Evolutionary conservation across 2,888 invertebrate genomes (phyloP).

Genomic region (Drosophila pegasa): DNA sequence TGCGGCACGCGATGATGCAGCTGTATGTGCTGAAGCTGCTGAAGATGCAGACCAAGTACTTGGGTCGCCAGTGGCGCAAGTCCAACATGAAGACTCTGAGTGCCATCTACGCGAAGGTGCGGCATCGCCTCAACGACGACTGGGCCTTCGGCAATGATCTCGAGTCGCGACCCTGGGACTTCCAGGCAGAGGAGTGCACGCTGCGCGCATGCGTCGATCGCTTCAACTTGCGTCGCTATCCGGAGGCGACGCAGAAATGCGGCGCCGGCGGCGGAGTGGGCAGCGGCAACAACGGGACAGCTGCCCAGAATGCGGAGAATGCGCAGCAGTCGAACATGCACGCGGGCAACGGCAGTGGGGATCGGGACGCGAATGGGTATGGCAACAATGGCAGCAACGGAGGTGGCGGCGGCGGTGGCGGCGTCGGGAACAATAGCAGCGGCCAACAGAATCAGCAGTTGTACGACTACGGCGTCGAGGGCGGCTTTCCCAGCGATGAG

Average conservation of each 20-base stretch:
- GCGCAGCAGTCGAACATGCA: conserved; percentile 79
- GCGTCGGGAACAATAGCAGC: conserved; percentile 45
- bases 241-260: conserved; percentile 85
- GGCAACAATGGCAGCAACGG: conserved; percentile 53
- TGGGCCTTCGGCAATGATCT: conserved; percentile 99
- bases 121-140: conserved; percentile 98
- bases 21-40: conserved; percentile 98
- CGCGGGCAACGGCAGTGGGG: conserved; percentile 67
- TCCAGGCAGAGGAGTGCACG: conserved; percentile 98
- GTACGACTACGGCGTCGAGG: conserved; percentile 82
- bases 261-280: conserved; percentile 70
- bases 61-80: conserved; percentile 99
- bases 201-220: conserved; percentile 97
- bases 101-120: conserved; percentile 98
- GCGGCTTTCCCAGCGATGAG: conserved; percentile 83
- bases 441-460: conserved; percentile 72
- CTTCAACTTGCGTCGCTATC: conserved; percentile 97
- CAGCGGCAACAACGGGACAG: conserved; percentile 79
- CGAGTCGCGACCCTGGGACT: conserved; percentile 99
- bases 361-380: conserved; percentile 69
- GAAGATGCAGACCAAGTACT: conserved; percentile 99
- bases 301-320: conserved; percentile 76
- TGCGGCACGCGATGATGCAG: conserved; percentile 98
- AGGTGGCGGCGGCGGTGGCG: conserved; percentile 35
- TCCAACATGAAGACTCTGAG: conserved; percentile 99